Evolutionary conservation across 2,888 invertebrate genomes (phyloP).

Genomic region (Synergus itoensis): DNA sequence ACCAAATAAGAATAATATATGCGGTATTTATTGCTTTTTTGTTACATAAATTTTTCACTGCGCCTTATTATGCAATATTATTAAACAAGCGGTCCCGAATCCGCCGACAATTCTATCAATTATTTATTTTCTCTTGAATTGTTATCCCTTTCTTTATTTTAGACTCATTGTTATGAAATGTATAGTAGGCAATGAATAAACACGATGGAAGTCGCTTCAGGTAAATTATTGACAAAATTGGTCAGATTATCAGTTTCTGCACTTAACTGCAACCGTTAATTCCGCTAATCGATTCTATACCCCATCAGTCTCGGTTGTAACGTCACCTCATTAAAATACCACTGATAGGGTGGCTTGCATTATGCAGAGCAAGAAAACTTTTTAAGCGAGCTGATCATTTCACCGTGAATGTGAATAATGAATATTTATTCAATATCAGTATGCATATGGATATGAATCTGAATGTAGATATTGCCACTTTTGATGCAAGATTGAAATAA

Average conservation of each 20-base stretch:
- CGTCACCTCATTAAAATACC: slow-evolving; percentile 23
- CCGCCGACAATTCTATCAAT: background rate
- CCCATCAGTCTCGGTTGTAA: slow-evolving; percentile 36
- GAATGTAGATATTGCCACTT: background rate
- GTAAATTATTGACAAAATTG: slow-evolving; percentile 27
- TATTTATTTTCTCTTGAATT: background rate
- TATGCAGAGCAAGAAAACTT: slow-evolving; percentile 33
- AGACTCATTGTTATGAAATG: background rate
- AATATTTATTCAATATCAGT: slow-evolving; percentile 12
- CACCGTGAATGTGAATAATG: background rate
- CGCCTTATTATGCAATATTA: too few species aligned
- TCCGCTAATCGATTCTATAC: slow-evolving; percentile 32
- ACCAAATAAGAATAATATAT: too few species aligned
- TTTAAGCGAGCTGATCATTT: slow-evolving; percentile 15
- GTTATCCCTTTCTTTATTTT: background rate
- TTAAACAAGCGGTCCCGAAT: background rate
- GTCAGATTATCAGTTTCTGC: slow-evolving; percentile 34
- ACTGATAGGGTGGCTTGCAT: slow-evolving; percentile 30
- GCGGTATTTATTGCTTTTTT: too few species aligned
- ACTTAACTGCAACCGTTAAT: slow-evolving; percentile 24
- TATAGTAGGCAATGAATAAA: background rate
- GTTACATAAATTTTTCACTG: too few species aligned
- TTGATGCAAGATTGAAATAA: background rate
- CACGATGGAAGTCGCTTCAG: slow-evolving; percentile 18
- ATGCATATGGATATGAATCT: background rate